Percentiles rank a stretch among this genome's conserved stretches.
Evolutionary conservation across 1,140 invertebrate species (phyloP).

Genomic region (Zeugodacus cucurbitae): DNA sequence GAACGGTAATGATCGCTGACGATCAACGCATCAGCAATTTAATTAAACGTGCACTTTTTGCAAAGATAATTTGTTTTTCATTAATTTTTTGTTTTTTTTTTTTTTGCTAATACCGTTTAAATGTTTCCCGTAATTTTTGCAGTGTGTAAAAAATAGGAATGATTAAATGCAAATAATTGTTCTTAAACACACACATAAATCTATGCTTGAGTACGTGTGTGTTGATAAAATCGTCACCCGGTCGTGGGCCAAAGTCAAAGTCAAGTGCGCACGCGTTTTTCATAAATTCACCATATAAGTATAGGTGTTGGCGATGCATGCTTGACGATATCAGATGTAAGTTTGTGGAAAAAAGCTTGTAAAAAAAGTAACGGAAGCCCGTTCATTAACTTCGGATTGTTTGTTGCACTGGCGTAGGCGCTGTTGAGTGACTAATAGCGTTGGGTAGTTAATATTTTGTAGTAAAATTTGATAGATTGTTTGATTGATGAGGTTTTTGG

Average conservation of each 20-base stretch:
- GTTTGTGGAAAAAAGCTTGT: not conserved
- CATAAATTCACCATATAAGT: too few species aligned
- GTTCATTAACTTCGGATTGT: slow-evolving; percentile 1
- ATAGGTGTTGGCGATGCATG: not conserved
- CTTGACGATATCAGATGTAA: slow-evolving; percentile 4
- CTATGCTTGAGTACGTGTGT: not conserved
- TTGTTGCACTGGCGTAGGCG: not conserved
- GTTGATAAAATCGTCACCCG: not conserved
- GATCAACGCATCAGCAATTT: not conserved
- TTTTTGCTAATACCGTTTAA: not conserved
- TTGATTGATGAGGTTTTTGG: slow-evolving; percentile 8
- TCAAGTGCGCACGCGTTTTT: not conserved
- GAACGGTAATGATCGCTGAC: not conserved
- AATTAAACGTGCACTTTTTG: not conserved
- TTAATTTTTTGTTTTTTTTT: too few species aligned
- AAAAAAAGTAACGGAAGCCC: not conserved
- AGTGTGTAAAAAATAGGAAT: not conserved
- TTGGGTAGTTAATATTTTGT: slow-evolving; percentile 10
- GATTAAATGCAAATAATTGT: slow-evolving; percentile 24
- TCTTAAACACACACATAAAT: not conserved
- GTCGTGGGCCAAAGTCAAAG: slow-evolving; percentile 15
- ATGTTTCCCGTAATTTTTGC: not conserved
- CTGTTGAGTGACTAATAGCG: not conserved
- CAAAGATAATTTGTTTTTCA: not conserved
- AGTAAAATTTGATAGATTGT: slow-evolving; percentile 11